Base-by-base conservation (phyloP, 1,140 invertebrate species). In the Phortica variegata region DNA sequence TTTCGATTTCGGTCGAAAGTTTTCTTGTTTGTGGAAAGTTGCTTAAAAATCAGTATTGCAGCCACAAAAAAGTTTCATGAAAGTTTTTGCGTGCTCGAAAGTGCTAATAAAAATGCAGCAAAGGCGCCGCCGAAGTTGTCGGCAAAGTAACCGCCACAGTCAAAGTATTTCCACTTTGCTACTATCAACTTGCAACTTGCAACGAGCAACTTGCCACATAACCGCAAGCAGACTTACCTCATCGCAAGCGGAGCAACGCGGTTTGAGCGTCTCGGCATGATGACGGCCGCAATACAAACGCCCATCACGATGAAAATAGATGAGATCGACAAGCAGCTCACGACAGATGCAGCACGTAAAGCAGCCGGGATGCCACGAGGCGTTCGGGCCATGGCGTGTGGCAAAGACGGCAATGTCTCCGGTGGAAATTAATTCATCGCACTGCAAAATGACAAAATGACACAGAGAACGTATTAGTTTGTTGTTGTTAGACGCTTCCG, bases 191-290 rank as follows among this genome's bases (percentile, higher is more conserved):
- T n/a, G n/a, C n/a, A n/a, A n/a, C n/a, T n/a, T n/a, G n/a, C n/a
- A n/a, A n/a, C n/a, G n/a, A n/a, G n/a, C n/a, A 10, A 34, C 33
- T 34, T 10, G 33, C 5, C 33, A n/a, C 5, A 34, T 5, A 34
- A 15, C 33, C 12, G 5, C 6, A 38, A 17, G 16, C 9, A 38
- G 18, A 63, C 72, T 80, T 76, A 95, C 92, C 87, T 98, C 95
- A 80, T 98, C 95, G 76, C 95, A 98, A 15, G 93, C 91, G 1
- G 91, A 93, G 78, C 96, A 98, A 43, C 96, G 78, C 0, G 95
- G 95, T 73, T 98, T 98, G 26, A 97, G 82, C 1, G 90, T 90
- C 81, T 98, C 96, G 1, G 96, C 95, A 76, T 98, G 95, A 77
- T 99, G 95, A n/a, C 96, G 78, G 0, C 95, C 95, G 75, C 96